Evolutionary conservation across 2,797 vertebrate species (phyloP).

Genomic region (Euphonia xanthogaster): DNA sequence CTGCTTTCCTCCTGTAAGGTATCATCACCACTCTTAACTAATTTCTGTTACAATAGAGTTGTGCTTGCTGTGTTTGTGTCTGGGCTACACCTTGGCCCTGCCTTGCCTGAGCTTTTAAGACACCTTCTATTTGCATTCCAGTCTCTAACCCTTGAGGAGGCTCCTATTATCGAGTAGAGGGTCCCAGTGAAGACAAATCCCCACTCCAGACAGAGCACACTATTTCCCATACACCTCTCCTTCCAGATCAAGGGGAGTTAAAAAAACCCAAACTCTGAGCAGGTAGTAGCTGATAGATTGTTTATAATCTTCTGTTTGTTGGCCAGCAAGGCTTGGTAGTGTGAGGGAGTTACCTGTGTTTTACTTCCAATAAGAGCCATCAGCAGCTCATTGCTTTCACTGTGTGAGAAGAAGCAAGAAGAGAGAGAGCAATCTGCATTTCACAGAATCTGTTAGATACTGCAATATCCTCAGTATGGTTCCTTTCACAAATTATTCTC

Average conservation of each 20-base stretch:
- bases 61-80: background rate
- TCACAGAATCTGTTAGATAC: background rate
- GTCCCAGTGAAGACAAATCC: background rate
- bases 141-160: background rate
- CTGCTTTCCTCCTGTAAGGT: background rate
- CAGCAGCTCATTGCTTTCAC: background rate
- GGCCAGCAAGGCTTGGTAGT: background rate
- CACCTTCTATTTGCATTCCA: background rate
- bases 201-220: accelerated
- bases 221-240: background rate
- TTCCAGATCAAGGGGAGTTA: background rate
- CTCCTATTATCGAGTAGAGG: background rate
- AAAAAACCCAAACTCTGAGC: background rate
- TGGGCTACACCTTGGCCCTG: background rate
- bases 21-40: background rate
- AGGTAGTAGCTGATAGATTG: background rate
- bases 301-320: background rate
- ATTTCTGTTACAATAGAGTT: background rate
- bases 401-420: background rate
- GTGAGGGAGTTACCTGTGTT: background rate
- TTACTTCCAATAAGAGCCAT: background rate
- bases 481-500: background rate
- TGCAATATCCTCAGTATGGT: background rate
- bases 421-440: background rate
- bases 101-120: background rate